These are phyloP conservation scores for Corvus moneduloides DNA, from an alignment of 2,113 vertebrate genomes.

Conservation along the genomic window DNA sequence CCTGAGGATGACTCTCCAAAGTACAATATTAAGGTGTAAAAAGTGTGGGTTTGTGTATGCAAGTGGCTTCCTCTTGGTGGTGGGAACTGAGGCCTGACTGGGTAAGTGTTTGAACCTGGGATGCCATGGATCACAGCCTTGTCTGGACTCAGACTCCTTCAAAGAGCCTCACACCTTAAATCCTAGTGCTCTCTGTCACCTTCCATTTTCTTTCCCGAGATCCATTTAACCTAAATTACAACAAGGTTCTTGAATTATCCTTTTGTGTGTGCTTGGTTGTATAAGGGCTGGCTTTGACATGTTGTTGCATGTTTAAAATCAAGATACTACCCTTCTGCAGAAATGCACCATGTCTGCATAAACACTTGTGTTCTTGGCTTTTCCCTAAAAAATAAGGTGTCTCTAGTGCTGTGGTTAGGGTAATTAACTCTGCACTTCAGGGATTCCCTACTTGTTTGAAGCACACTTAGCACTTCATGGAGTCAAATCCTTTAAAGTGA, in stretches of 20 bases:
- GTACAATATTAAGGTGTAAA: neutral
- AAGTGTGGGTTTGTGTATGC: neutral
- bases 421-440: neutral
- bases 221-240: neutral
- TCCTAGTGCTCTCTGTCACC: neutral
- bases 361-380: neutral
- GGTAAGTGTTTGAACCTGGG: neutral
- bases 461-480: neutral
- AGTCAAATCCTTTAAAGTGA: neutral
- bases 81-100: neutral
- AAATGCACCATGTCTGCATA: neutral
- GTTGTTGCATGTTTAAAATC: neutral
- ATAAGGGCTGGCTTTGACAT: neutral
- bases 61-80: too few species aligned
- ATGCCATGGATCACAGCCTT: neutral
- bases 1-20: neutral
- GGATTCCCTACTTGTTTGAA: neutral
- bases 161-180: neutral
- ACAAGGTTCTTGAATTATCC: neutral
- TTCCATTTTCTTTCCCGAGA: neutral
- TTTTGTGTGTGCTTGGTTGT: neutral
- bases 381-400: neutral
- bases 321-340: neutral
- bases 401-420: neutral
- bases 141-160: neutral